phyloP scores from a whole-genome alignment of 2,113 vertebrate species.

The Oncorhynchus mykiss region DNA sequence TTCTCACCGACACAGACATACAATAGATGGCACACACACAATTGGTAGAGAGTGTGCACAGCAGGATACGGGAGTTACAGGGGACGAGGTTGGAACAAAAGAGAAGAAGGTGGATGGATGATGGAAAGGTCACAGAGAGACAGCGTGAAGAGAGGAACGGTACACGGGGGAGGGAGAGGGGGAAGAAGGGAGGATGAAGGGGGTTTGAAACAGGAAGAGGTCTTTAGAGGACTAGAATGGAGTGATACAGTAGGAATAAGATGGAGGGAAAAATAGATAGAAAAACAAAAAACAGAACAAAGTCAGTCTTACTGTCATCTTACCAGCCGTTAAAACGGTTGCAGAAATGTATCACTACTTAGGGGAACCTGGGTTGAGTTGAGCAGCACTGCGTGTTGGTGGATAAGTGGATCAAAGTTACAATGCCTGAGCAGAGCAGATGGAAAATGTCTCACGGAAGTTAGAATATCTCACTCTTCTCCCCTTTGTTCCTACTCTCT shows the following conservation, averaged over 20 bases:
- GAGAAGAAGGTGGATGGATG: not conserved
- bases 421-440: constrained; percentile 30
- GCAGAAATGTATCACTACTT: constrained; percentile 18
- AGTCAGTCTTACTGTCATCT: constrained; percentile 19
- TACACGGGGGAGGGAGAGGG: not conserved
- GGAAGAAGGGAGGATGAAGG: not conserved
- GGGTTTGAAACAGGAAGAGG: not conserved
- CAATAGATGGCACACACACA: constrained; percentile 23
- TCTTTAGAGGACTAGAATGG: constrained; percentile 28
- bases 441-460: constrained; percentile 42
- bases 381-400: constrained; percentile 38
- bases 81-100: constrained; percentile 43
- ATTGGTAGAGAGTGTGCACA: not conserved
- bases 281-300: constrained; percentile 13
- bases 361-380: constrained; percentile 18
- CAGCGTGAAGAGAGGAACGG: not conserved
- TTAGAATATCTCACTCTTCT: constrained; percentile 26
- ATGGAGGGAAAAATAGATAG: not conserved
- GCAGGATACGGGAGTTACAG: not conserved
- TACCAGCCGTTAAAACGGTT: constrained; percentile 28
- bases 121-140: not conserved
- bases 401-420: constrained; percentile 46
- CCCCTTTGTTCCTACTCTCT: constrained; percentile 31
- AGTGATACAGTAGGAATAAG: not conserved
- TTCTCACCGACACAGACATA: constrained; percentile 53